Base-by-base conservation (phyloP, 2,113 vertebrate genomes). In the Acrocephalus arundinaceus region DNA sequence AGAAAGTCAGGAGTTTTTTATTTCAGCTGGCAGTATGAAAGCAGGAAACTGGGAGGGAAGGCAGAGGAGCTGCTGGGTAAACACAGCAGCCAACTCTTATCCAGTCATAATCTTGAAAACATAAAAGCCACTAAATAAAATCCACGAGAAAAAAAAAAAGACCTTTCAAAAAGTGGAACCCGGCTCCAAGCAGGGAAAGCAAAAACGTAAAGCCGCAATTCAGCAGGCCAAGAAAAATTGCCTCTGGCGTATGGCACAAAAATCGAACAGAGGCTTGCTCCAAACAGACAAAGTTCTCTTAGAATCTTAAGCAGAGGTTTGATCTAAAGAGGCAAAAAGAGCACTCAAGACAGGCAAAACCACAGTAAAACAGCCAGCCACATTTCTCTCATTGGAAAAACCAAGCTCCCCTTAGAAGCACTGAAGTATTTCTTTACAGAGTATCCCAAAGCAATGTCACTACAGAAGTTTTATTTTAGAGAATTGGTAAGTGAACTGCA, bases 171-270 rank as follows among this genome's bases (percentile, higher is more conserved):
- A 61, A 83, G 24, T 6, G 14, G 35, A 74, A 78, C 7, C 61
- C 0, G 0, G 1, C 35, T 48, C 57, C 78, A 87, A 75, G 39
- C 1, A 85, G 0, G 1, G 23, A 83, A 66, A 80, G 51, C 13
- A 54, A 83, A 83, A 82, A 55, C 0, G 11, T 25, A 75, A 90
- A 73, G 22, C 37, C 0, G 0, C n/a, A 51, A 37, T 71, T 74
- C 4, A 1, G 18, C 41, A 59, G 9, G 39, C 37, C 58, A 94
- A 73, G 71, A 66, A 73, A 95, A 87, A 85, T 5, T 1, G 4
- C 51, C 59, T 88, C 71, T 35, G 41, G 67, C 67, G 39, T 0
- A 2, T 63, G 68, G 75, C 55, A 86, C 52, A 80, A 58, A 66
- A 78, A 68, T n/a, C 0, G 0, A 85, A 51, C 17, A 45, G 22